Percentiles rank a stretch among this genome's conserved stretches.
Conservation (phyloP, 2,888 invertebrate species). For the Macaria liturata region DNA sequence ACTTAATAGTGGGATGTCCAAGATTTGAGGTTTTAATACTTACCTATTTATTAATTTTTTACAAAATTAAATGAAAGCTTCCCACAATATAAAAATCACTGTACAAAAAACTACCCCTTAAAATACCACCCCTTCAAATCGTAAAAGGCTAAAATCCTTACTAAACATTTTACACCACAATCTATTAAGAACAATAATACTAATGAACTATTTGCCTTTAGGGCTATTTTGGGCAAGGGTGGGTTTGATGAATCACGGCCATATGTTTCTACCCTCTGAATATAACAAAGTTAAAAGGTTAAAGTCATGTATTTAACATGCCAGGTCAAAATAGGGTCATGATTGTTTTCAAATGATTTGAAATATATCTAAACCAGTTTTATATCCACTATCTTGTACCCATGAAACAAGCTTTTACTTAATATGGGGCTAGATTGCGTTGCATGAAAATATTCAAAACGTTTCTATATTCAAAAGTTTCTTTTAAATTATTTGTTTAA, state of each 20-base stretch:
- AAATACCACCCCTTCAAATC: not conserved
- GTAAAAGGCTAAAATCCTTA: not conserved
- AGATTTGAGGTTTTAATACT: too few relatives aligned
- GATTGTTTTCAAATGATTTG: too few relatives aligned
- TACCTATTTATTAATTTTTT: not conserved
- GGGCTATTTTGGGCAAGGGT: conserved; percentile 28
- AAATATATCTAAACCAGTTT: too few relatives aligned
- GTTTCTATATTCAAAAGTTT: too few relatives aligned
- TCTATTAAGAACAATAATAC: conserved; percentile 21
- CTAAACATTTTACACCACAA: not conserved
- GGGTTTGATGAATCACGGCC: conserved; percentile 31
- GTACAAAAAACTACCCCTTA: not conserved
- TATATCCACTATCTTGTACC: too few relatives aligned
- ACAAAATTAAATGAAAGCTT: not conserved
- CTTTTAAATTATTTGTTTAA: too few relatives aligned
- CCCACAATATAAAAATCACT: not conserved
- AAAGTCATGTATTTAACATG: not conserved
- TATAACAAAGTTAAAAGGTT: conserved; percentile 13
- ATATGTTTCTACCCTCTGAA: conserved; percentile 19
- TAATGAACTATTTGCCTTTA: conserved; percentile 32
- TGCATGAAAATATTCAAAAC: too few relatives aligned
- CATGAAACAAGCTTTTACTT: too few relatives aligned
- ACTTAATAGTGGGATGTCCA: too few relatives aligned
- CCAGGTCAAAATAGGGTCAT: too few relatives aligned
- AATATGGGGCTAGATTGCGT: too few relatives aligned